A percentile compares a stretch with the other conserved stretches of the same genome.
phyloP scores from a whole-genome alignment of 64 coral and sea anemone species.

The Astreopora myriophthalma region DNA sequence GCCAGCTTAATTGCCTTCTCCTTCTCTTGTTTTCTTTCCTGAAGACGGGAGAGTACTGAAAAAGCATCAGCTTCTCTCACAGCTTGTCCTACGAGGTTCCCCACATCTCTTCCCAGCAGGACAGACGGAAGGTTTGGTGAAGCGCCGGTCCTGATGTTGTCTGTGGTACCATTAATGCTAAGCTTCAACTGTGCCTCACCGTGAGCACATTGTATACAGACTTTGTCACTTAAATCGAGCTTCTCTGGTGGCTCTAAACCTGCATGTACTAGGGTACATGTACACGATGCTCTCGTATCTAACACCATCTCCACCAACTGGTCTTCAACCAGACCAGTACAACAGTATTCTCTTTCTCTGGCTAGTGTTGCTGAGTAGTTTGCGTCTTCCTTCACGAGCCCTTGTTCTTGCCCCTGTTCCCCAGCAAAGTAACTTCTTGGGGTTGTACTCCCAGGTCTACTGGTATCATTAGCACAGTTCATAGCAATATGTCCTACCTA shows the following conservation, averaged over 20 bases:
- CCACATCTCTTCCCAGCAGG: background rate
- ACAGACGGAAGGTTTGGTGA: background rate
- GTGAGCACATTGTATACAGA: background rate
- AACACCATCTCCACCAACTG: conserved; percentile 34
- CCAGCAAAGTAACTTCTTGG: too few species aligned
- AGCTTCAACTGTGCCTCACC: too few species aligned
- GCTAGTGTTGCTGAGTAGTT: too few species aligned
- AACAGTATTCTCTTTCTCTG: too few species aligned
- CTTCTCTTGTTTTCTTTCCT: background rate
- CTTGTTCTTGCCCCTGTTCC: too few species aligned
- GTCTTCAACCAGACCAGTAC: conserved; percentile 21
- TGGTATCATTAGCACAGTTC: background rate
- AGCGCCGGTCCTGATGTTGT: background rate
- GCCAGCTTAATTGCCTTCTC: background rate
- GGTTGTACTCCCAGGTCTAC: too few species aligned
- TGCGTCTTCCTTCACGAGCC: too few species aligned
- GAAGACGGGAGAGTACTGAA: background rate
- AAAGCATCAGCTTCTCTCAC: background rate
- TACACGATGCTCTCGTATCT: conserved; percentile 46
- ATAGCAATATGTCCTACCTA: conserved; percentile 21
- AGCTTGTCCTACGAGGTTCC: background rate
- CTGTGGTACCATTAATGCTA: too few species aligned
- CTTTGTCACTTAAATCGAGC: background rate
- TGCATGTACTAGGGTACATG: conserved; percentile 38
- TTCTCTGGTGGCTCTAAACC: conserved; percentile 36